phyloP scores from a whole-genome alignment of 2,888 invertebrate species.

The Schizotus pectinicornis region DNA sequence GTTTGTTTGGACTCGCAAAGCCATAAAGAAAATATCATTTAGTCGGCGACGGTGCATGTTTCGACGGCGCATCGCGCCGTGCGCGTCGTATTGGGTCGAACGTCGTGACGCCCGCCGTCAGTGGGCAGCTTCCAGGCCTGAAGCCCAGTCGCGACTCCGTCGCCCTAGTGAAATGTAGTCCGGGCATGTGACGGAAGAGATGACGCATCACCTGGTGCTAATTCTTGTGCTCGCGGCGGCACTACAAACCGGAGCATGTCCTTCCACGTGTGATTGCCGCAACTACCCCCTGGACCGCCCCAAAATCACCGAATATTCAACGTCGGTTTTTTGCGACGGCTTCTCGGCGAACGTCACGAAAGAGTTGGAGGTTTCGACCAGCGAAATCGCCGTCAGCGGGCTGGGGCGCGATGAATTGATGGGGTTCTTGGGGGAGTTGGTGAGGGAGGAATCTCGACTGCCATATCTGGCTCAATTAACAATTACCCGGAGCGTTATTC shows the following conservation, averaged over 20 bases:
- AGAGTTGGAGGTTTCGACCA: constrained; percentile 35
- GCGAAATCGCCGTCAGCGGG: constrained; percentile 34
- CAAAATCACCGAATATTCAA: constrained; percentile 14
- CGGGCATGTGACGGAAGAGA: constrained; percentile 42
- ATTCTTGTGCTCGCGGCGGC: constrained; percentile 48
- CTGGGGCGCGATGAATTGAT: constrained; percentile 31
- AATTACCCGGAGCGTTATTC: constrained; percentile 33
- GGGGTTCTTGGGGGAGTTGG: constrained; percentile 29
- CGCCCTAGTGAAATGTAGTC: constrained; percentile 11
- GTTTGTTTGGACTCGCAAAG: constrained; percentile 19
- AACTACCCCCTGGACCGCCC: constrained; percentile 39
- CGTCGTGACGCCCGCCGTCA: constrained; percentile 30
- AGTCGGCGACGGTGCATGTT: constrained; percentile 25
- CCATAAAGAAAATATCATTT: constrained; percentile 31
- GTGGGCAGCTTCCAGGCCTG: constrained; percentile 20
- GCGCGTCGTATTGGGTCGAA: constrained; percentile 28
- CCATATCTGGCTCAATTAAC: constrained; percentile 33
- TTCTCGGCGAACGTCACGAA: constrained; percentile 32
- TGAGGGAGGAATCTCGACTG: constrained; percentile 25
- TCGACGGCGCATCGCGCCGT: constrained; percentile 26
- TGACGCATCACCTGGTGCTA: constrained; percentile 48
- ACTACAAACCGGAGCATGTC: constrained; percentile 47
- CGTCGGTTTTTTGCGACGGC: constrained; percentile 25
- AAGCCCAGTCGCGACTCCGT: constrained; percentile 13
- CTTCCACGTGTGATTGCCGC: constrained; percentile 49